Conservation (phyloP, 2,888 invertebrate species). For the Lottia gigantea region DNA sequence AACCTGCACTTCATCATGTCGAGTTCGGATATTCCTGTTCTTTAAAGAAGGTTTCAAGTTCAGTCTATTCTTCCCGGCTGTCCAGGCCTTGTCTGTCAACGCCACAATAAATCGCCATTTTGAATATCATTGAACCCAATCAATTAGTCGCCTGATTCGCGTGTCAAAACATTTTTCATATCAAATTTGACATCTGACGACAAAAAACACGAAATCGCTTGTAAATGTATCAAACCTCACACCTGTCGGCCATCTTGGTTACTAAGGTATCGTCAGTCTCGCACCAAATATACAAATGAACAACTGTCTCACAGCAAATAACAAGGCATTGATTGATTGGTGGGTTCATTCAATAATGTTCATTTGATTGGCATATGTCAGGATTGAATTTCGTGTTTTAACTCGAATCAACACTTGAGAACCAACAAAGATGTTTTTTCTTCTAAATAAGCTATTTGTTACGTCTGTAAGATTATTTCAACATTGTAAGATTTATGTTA, state of each 20-base stretch:
- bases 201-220: not conserved
- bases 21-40: too few species aligned
- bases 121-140: not conserved
- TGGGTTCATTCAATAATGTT: not conserved
- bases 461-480: too few species aligned
- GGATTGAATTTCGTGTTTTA: not conserved
- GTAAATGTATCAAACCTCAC: not conserved
- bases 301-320: constrained; percentile 7
- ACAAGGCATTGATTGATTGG: constrained; percentile 9
- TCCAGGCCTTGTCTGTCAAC: not conserved
- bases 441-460: not conserved
- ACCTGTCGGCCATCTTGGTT: constrained; percentile 6
- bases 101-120: not conserved
- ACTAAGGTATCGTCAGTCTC: not conserved
- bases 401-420: not conserved
- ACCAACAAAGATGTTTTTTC: not conserved
- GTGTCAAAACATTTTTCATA: constrained; percentile 11
- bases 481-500: too few species aligned
- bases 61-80: too few species aligned
- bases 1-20: too few species aligned
- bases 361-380: constrained; percentile 4
- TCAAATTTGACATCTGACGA: constrained; percentile 5
- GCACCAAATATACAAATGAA: constrained; percentile 8
- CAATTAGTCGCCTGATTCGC: not conserved
- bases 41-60: too few species aligned